Conservation (phyloP, 2,797 vertebrate genomes). For the Thunnus albacares region DNA sequence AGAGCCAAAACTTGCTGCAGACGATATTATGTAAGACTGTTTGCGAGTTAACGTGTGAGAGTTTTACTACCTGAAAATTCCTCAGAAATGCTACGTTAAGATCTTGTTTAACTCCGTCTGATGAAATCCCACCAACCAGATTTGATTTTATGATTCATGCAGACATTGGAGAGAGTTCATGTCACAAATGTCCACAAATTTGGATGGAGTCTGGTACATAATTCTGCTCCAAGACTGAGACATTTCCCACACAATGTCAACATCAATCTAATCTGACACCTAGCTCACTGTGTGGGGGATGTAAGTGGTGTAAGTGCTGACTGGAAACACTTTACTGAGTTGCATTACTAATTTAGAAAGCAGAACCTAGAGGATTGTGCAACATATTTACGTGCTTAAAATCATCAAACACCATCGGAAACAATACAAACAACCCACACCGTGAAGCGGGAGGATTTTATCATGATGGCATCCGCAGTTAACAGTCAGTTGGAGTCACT, state of each 20-base stretch:
- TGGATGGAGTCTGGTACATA: neutral
- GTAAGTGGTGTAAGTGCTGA: neutral
- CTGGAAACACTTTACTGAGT: slow-evolving; percentile 4
- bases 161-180: neutral
- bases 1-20: neutral
- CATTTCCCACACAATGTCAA: neutral
- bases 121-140: neutral
- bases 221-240: slow-evolving; percentile 2
- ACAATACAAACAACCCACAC: neutral
- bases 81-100: too few relatives aligned
- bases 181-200: neutral
- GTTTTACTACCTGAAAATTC: too few relatives aligned
- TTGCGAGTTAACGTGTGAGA: neutral
- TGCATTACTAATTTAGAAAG: slow-evolving; percentile 30
- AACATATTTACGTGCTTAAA: slow-evolving; percentile 4
- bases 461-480: neutral
- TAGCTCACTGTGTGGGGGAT: neutral
- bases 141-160: slow-evolving; percentile 1
- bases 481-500: slow-evolving; percentile 13
- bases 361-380: neutral
- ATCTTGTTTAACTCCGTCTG: neutral
- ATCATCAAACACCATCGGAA: neutral
- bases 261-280: slow-evolving; percentile 14
- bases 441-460: neutral
- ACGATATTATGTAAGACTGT: neutral